Conservation (phyloP, 1,140 invertebrate genomes). For the Andrena cerasifolii region DNA sequence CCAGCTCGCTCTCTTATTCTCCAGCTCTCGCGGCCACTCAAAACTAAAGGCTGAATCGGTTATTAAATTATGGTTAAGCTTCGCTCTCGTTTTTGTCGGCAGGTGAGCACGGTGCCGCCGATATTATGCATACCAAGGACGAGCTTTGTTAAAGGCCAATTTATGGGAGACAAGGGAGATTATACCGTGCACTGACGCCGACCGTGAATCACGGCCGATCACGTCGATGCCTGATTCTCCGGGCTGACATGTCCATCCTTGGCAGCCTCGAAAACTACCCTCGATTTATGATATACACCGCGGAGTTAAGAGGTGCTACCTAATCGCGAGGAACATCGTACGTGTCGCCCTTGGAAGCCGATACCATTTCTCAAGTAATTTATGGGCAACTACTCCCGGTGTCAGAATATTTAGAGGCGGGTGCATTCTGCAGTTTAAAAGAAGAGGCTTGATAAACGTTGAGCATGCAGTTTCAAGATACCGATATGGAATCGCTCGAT, state of each 20-base stretch:
- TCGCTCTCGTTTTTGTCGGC: conserved; percentile 68
- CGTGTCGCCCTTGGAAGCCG: conserved; percentile 6
- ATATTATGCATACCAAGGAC: conserved; percentile 51
- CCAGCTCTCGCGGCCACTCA: conserved; percentile 45
- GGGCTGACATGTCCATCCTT: conserved; percentile 44
- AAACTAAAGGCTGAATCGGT: conserved; percentile 72
- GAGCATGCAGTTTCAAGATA: too few species aligned
- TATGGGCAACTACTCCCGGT: background rate
- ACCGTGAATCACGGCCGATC: conserved; percentile 20
- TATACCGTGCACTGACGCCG: conserved; percentile 7
- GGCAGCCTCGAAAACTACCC: background rate
- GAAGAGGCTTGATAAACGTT: too few species aligned
- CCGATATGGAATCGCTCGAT: too few species aligned
- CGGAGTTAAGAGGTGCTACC: background rate
- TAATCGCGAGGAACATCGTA: background rate
- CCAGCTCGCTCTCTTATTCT: conserved; percentile 49
- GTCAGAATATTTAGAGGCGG: background rate
- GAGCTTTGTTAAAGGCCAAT: conserved; percentile 59
- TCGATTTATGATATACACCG: conserved; percentile 7
- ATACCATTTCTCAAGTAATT: background rate
- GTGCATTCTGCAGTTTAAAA: background rate
- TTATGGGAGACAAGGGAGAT: conserved; percentile 48
- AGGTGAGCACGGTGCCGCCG: conserved; percentile 54
- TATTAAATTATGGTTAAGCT: conserved; percentile 76
- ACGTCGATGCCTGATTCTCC: conserved; percentile 24